These are phyloP conservation scores for Diplolepis rosae DNA, from an alignment of 2,888 invertebrate species.

Conservation along the genomic window DNA sequence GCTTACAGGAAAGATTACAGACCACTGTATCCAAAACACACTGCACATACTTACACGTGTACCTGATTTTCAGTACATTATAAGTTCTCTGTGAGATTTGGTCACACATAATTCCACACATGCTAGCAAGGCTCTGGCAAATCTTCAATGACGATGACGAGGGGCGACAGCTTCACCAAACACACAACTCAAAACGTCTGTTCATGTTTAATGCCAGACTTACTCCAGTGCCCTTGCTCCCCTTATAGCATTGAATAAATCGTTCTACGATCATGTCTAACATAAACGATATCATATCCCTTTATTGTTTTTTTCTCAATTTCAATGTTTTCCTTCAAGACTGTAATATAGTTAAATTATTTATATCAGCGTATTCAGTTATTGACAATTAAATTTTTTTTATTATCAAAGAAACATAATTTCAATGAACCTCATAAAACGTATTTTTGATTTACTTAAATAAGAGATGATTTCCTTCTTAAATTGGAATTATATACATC, in stretches of 20 bases:
- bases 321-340: too few relatives aligned
- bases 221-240: conserved; percentile 55
- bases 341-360: too few relatives aligned
- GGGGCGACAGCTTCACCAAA: conserved; percentile 71
- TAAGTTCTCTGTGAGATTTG: conserved; percentile 42
- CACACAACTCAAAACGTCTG: conserved; percentile 71
- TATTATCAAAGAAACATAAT: too few relatives aligned
- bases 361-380: too few relatives aligned
- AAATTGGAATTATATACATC: conserved; percentile 30
- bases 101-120: conserved; percentile 40
- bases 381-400: too few relatives aligned
- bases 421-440: too few relatives aligned
- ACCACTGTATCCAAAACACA: conserved; percentile 40
- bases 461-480: conserved; percentile 2
- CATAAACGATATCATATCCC: not conserved
- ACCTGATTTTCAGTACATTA: conserved; percentile 45
- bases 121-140: conserved; percentile 49
- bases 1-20: conserved; percentile 54
- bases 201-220: conserved; percentile 69
- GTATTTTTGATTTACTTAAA: too few relatives aligned
- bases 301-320: conserved; percentile 1
- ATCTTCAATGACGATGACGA: conserved; percentile 70
- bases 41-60: conserved; percentile 41
- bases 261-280: not conserved
- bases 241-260: conserved; percentile 38